Percentiles rank a stretch among this genome's conserved stretches.
Evolutionary conservation across 2,113 vertebrate genomes (phyloP).

Genomic region (Pterocles gutturalis): DNA sequence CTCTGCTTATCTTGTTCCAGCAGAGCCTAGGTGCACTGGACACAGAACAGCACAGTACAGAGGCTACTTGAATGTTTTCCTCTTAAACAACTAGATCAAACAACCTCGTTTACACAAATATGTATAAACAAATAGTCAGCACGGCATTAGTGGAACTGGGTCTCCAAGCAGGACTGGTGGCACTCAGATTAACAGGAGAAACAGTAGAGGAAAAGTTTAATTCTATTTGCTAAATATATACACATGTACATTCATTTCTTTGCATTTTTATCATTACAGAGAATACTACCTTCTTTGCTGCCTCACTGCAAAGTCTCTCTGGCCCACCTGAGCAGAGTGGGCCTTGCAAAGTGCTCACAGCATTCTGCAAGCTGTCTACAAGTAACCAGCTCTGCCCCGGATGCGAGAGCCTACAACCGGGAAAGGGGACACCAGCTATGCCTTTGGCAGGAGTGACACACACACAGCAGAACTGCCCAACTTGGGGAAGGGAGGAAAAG

Average conservation of each 20-base stretch:
- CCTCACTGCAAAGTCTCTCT: not conserved
- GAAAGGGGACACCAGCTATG: not conserved
- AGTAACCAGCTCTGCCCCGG: not conserved
- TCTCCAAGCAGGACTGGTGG: not conserved
- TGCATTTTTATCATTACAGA: not conserved
- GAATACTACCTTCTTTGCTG: not conserved
- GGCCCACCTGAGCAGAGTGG: not conserved
- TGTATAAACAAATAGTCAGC: not conserved
- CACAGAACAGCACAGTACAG: not conserved
- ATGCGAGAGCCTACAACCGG: not conserved
- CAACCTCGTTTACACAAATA: not conserved
- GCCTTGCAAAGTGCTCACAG: not conserved
- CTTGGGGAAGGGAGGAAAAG: not conserved
- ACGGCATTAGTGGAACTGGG: not conserved
- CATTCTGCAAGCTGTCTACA: not conserved
- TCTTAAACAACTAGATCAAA: not conserved
- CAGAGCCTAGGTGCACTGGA: slow-evolving; percentile 32
- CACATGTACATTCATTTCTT: not conserved
- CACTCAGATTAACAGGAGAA: not conserved
- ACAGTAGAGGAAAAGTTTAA: not conserved
- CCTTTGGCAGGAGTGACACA: not conserved
- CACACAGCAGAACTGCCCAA: not conserved
- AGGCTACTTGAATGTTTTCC: not conserved
- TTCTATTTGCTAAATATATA: not conserved
- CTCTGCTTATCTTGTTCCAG: slow-evolving; percentile 18